These are phyloP conservation scores for Pogona vitticeps DNA, from an alignment of 2,113 vertebrate species.

Conservation along the genomic window DNA sequence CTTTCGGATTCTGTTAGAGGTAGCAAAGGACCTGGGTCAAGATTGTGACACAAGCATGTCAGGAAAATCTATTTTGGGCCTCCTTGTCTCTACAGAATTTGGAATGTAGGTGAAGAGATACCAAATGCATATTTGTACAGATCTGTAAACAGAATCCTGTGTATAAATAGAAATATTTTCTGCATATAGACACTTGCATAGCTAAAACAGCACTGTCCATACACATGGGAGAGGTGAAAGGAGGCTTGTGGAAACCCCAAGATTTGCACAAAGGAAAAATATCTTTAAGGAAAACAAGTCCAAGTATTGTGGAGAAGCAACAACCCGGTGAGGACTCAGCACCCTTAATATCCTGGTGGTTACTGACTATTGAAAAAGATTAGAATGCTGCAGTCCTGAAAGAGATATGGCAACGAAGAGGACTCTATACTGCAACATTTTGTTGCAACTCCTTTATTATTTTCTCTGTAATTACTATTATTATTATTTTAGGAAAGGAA, in stretches of 20 bases:
- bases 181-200: neutral
- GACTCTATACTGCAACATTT: no score
- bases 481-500: neutral
- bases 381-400: no score
- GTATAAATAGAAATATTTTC: neutral
- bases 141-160: neutral
- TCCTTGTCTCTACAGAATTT: neutral
- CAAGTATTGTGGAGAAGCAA: no score
- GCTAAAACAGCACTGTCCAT: neutral
- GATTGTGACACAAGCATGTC: neutral
- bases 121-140: no score
- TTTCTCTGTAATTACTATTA: no score
- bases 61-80: constrained; percentile 14
- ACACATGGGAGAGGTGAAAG: neutral
- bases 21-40: constrained; percentile 5
- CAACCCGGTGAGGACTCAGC: neutral
- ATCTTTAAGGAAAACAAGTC: neutral
- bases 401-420: no score
- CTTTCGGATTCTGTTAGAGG: constrained; percentile 25
- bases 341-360: neutral
- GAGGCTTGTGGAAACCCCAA: neutral
- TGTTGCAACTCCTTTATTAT: no score
- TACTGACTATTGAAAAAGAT: neutral
- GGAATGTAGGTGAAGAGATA: neutral
- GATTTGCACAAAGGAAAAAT: neutral